Evolutionary conservation across 1,140 invertebrate genomes (phyloP), one percentile per base, ranked within the genome.

Genomic region (Heliconius nattereri): DNA sequence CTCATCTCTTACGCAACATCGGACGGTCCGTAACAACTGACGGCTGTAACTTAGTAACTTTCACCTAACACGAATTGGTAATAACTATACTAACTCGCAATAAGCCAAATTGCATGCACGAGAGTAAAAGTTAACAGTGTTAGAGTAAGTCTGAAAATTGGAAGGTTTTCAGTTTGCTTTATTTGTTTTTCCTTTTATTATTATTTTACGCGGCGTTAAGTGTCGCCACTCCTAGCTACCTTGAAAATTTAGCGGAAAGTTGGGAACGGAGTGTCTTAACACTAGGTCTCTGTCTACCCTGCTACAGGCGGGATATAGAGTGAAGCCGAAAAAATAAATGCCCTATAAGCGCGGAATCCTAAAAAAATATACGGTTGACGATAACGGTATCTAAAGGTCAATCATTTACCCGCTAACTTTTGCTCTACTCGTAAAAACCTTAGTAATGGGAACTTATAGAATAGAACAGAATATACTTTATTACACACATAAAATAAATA

Each of bases 111-210:
- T 73, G 80, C 83, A 78, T 29, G 60, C 79, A 80, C 83, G 85
- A 90, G 83, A 90, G 87, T 84, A 89, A 92, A 86, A 90, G 89
- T 89, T 84, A 84, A 85, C 23, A 86, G 78, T 80, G 85, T n/a
- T n/a, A n/a, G 83, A 87, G 89, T 88, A 86, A 89, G 84, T 88
- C 79, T 81, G 83, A 85, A 80, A 66, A 13, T 66, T 26, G 8
- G 8, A n/a, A 26, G n/a, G 16, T 16, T 66, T 16, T 66, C 32
- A 35, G 6, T 35, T 57, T 23, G 19, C n/a, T 23, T 23, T n/a
- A 23, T 57, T 57, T 20, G n/a, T n/a, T 57, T 9, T 23, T 57
- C 20, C 2, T 11, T 57, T 9, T 8, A 23, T 11, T 2, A 23
- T 7, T 57, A n/a, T 23, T 20, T 54, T 54, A n/a, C 19, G 52